Base-by-base conservation (phyloP, 2,888 invertebrate genomes). In the Polyommatus iphigenia region DNA sequence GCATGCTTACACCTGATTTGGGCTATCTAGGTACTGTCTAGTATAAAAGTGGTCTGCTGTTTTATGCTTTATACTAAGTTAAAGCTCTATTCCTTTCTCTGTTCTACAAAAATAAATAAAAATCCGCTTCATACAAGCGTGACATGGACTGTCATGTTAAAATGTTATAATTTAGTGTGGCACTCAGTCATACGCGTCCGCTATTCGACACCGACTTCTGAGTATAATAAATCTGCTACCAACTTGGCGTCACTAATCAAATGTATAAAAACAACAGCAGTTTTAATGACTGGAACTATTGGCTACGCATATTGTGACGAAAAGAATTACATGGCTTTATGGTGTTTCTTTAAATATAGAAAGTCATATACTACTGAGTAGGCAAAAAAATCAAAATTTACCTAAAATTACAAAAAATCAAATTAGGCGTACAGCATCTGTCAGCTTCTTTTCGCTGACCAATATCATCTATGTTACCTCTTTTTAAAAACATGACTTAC, bases 101-200 rank as follows among this genome's bases (percentile, higher is more conserved):
- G 41, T 41, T 41, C 62, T 8, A 50, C 24, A 24, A n/a, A 77
- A 77, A 71, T 77, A 24, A 36, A 73, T 71, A 71, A 87, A 87
- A 90, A 90, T 84, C 82, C 81, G 83, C 82, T 82, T 85, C 80
- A 81, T 80, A 87, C 85, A 88, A 84, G 87, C 88, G 85, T 89
- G 89, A 91, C 91, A 88, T 83, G 82, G 83, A 84, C 89, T 92
- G 93, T 91, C 92, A 91, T 87, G 90, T 90, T 87, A 86, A 90
- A 92, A 92, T 91, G 91, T 92, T 92, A 93, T 93, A 93, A 93
- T 93, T 92, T 92, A 93, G 87, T 89, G 88, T 81, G 79, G 86
- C 86, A 87, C 87, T 90, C 85, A 89, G 87, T 91, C 91, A 90
- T 85, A 87, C 85, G 86, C 86, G 88, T 89, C 88, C 90, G 88